Evolutionary conservation across 2,888 invertebrate genomes (phyloP).

Genomic region (Neelides folsomi): DNA sequence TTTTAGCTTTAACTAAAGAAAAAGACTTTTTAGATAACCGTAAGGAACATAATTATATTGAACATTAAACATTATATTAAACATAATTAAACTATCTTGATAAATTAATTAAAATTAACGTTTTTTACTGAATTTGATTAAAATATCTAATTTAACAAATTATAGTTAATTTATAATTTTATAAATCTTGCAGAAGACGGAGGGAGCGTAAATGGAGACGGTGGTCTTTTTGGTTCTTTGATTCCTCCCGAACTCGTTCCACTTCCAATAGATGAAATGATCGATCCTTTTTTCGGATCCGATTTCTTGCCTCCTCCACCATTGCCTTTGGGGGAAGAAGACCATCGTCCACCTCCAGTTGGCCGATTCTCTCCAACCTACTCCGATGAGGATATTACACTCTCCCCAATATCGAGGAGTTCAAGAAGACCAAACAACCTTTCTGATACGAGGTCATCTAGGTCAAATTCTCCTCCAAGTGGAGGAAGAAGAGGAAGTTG

Average conservation of each 20-base stretch:
- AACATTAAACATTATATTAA: too few species aligned
- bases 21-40: slow-evolving; percentile 21
- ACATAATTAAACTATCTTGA: too few species aligned
- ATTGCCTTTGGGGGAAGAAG: slow-evolving; percentile 17
- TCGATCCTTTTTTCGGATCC: slow-evolving; percentile 26
- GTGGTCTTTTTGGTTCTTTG: slow-evolving; percentile 11
- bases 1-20: slow-evolving; percentile 25
- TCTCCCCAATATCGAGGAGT: slow-evolving; percentile 5
- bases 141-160: slow-evolving; percentile 2
- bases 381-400: slow-evolving; percentile 11
- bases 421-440: slow-evolving; percentile 9
- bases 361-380: slow-evolving; percentile 26
- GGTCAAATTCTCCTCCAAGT: slow-evolving; percentile 18
- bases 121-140: background rate
- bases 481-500: slow-evolving; percentile 4
- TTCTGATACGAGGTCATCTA: slow-evolving; percentile 15
- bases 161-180: background rate
- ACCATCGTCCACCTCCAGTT: slow-evolving; percentile 25
- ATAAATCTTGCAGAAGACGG: slow-evolving; percentile 5
- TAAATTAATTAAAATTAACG: too few species aligned
- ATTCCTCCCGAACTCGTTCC: slow-evolving; percentile 23
- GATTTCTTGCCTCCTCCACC: slow-evolving; percentile 28
- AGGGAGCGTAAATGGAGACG: slow-evolving; percentile 18
- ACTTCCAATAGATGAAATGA: slow-evolving; percentile 22
- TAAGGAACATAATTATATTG: too few species aligned